A percentile compares a stretch with the other conserved stretches of the same genome.
These are phyloP conservation scores for Himalopsyche kuldschensis DNA, from an alignment of 2,888 invertebrate genomes.

Conservation along the genomic window DNA sequence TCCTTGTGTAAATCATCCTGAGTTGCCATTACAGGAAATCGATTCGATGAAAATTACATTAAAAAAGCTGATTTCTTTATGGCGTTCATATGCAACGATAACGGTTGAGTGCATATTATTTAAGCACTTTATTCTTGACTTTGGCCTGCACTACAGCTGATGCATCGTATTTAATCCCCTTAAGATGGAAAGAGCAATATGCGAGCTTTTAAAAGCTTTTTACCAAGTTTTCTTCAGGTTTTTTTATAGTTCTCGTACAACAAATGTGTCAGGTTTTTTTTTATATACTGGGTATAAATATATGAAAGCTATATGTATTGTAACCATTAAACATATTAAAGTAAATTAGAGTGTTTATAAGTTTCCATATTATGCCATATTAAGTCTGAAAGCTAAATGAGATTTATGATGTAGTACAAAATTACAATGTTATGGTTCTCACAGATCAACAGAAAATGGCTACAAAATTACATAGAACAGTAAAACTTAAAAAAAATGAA, in stretches of 20 bases:
- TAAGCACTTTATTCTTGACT: slow-evolving; percentile 22
- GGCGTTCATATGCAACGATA: neutral
- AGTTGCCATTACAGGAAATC: neutral
- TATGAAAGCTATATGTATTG: too few species aligned
- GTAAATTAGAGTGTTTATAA: too few species aligned
- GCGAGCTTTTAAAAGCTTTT: neutral
- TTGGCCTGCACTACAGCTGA: slow-evolving; percentile 5
- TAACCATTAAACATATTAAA: too few species aligned
- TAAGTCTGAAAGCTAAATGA: too few species aligned
- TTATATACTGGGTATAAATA: too few species aligned
- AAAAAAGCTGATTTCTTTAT: neutral
- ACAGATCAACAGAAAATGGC: too few species aligned
- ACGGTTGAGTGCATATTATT: slow-evolving; percentile 24
- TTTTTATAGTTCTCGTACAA: neutral
- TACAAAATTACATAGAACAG: too few species aligned
- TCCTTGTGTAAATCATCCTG: too few species aligned
- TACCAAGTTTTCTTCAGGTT: neutral
- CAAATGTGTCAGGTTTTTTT: neutral
- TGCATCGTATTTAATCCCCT: slow-evolving; percentile 10
- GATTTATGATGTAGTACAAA: too few species aligned
- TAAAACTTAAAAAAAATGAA: too few species aligned
- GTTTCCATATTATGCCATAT: too few species aligned
- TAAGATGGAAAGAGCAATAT: neutral
- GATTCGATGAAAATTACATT: neutral
- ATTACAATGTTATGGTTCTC: too few species aligned